These are phyloP conservation scores for Stichopus chloronotus DNA, from an alignment of 35 echinoderm and acorn worm genomes.

Conservation along the genomic window DNA sequence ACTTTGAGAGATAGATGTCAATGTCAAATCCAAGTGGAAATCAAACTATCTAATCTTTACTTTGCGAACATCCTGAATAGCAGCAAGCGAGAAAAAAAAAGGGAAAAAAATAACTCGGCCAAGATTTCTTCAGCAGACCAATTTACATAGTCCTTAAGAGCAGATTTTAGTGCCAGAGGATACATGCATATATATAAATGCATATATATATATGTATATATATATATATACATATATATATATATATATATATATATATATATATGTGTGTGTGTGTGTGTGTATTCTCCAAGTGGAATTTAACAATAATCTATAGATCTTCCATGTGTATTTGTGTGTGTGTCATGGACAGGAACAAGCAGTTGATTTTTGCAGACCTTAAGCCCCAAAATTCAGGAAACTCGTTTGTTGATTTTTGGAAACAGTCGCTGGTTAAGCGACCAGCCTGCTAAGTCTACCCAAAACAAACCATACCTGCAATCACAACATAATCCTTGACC, in stretches of 20 bases:
- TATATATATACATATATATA: too few relatives aligned
- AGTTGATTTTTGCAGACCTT: background rate
- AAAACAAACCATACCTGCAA: slow-evolving; percentile 19
- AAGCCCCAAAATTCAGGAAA: background rate
- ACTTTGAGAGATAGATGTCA: background rate
- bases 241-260: too few relatives aligned
- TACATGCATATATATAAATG: too few relatives aligned
- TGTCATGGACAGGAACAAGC: slow-evolving; percentile 15
- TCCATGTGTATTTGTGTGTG: slow-evolving; percentile 5
- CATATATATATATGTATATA: too few relatives aligned
- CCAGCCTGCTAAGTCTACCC: slow-evolving; percentile 14
- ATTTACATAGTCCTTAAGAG: background rate
- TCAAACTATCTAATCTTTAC: background rate
- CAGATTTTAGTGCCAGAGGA: too few relatives aligned
- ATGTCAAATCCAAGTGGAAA: background rate
- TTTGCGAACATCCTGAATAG: background rate
- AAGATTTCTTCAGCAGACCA: background rate
- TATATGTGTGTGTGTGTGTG: too few relatives aligned
- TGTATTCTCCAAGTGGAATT: too few relatives aligned
- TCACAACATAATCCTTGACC: slow-evolving; percentile 39
- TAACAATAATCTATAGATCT: too few relatives aligned
- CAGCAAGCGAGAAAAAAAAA: too few relatives aligned
- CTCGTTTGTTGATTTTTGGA: slow-evolving; percentile 38
- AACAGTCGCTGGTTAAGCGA: slow-evolving; percentile 28
- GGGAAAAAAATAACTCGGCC: too few relatives aligned